Conservation (phyloP, 2,113 vertebrate genomes). For the Ondatra zibethicus region DNA sequence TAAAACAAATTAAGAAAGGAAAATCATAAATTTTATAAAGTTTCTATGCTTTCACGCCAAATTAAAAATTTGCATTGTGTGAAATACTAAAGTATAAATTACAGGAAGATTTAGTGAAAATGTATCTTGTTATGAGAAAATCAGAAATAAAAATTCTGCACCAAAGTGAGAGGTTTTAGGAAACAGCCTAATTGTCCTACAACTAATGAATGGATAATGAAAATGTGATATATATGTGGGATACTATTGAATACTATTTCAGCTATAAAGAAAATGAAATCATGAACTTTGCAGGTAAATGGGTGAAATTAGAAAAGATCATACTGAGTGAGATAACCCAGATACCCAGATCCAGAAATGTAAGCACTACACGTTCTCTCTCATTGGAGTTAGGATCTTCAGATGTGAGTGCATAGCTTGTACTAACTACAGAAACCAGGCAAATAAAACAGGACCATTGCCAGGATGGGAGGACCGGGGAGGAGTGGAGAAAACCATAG, state of each 20-base stretch:
- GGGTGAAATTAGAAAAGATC: neutral
- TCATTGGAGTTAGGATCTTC: neutral
- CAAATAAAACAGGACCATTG: neutral
- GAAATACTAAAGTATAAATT: neutral
- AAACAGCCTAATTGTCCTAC: neutral
- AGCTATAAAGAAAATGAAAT: neutral
- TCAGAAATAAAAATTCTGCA: neutral
- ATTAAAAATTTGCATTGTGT: slow-evolving; percentile 1
- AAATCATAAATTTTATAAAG: neutral
- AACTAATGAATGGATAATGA: neutral
- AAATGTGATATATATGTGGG: too few species aligned
- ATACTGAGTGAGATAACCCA: neutral
- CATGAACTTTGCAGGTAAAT: neutral
- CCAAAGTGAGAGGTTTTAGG: neutral
- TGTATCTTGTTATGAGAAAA: neutral
- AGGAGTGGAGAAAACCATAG: neutral
- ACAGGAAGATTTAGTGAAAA: neutral
- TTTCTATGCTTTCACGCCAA: neutral
- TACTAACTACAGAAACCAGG: neutral
- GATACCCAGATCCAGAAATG: neutral
- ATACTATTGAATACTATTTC: neutral
- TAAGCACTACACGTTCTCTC: neutral
- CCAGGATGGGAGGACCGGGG: neutral
- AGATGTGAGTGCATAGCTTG: neutral
- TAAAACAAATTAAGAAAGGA: neutral